phyloP scores from a whole-genome alignment of 2,113 vertebrate genomes.

The Coregonus clupeaformis region DNA sequence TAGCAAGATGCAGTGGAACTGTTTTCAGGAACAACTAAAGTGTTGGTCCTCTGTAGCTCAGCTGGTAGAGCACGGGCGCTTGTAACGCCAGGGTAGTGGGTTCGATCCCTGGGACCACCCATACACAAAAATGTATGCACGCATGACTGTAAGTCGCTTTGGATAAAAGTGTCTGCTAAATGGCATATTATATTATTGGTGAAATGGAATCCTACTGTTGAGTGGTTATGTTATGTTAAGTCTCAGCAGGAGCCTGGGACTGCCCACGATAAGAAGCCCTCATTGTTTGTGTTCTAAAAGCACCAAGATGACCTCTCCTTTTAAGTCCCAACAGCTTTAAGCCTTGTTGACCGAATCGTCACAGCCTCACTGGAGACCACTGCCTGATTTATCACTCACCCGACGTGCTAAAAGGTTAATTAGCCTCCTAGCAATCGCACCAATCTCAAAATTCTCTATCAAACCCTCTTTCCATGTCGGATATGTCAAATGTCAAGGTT shows the following conservation, averaged over 20 bases:
- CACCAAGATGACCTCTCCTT: neutral
- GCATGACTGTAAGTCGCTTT: too few species aligned
- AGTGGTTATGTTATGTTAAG: neutral
- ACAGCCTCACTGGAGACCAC: conserved; percentile 15
- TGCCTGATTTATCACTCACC: conserved; percentile 35
- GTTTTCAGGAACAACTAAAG: neutral
- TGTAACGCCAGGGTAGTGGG: too few species aligned
- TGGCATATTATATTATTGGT: too few species aligned
- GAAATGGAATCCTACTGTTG: neutral
- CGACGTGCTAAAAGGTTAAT: conserved; percentile 50
- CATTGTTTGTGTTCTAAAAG: conserved; percentile 4
- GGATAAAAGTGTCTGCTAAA: too few species aligned
- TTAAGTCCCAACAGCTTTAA: conserved; percentile 37
- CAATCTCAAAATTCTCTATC: conserved; percentile 36
- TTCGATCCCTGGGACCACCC: too few species aligned
- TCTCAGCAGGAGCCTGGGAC: neutral
- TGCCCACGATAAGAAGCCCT: neutral
- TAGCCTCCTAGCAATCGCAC: conserved; percentile 36
- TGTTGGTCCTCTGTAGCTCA: too few species aligned
- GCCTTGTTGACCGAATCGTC: conserved; percentile 23
- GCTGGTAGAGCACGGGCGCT: too few species aligned
- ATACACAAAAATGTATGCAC: too few species aligned
- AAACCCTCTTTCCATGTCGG: conserved; percentile 53
- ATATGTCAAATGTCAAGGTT: conserved; percentile 73
- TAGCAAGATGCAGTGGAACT: too few species aligned